phyloP scores from a whole-genome alignment of 2,113 vertebrate species.

The Mungos mungo region DNA sequence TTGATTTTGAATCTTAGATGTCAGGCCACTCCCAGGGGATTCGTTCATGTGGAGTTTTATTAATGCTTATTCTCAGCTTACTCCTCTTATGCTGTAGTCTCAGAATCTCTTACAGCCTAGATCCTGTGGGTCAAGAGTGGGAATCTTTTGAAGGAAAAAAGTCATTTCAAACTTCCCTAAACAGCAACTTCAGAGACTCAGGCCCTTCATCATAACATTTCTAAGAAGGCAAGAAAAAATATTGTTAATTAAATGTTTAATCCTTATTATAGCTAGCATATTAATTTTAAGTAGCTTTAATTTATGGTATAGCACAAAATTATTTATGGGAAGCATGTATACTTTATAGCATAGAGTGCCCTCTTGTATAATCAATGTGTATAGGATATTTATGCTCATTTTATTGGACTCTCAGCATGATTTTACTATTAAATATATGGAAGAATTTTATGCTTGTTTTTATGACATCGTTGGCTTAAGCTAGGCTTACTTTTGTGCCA shows the following conservation, averaged over 20 bases:
- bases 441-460: conserved; percentile 66
- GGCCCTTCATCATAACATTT: conserved; percentile 28
- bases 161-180: conserved; percentile 45
- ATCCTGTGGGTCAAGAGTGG: background rate
- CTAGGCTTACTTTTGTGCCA: conserved; percentile 66
- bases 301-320: conserved; percentile 52
- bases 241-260: conserved; percentile 73
- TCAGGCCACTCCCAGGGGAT: fast-evolving
- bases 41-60: background rate
- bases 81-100: background rate
- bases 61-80: background rate
- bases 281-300: conserved; percentile 72
- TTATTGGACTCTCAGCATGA: conserved; percentile 67
- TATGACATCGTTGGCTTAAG: conserved; percentile 56
- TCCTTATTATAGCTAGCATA: conserved; percentile 69
- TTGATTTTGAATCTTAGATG: conserved; percentile 27
- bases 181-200: conserved; percentile 37
- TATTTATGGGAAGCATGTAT: conserved; percentile 55
- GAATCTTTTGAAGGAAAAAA: background rate
- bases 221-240: conserved; percentile 66
- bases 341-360: conserved; percentile 56
- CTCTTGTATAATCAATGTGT: conserved; percentile 55
- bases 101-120: background rate
- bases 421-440: conserved; percentile 70
- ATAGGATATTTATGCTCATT: conserved; percentile 72